Evolutionary conservation across 2,113 vertebrate genomes (phyloP), one percentile per base, ranked within the genome.

Genomic region (Xyliphius kryptos): DNA sequence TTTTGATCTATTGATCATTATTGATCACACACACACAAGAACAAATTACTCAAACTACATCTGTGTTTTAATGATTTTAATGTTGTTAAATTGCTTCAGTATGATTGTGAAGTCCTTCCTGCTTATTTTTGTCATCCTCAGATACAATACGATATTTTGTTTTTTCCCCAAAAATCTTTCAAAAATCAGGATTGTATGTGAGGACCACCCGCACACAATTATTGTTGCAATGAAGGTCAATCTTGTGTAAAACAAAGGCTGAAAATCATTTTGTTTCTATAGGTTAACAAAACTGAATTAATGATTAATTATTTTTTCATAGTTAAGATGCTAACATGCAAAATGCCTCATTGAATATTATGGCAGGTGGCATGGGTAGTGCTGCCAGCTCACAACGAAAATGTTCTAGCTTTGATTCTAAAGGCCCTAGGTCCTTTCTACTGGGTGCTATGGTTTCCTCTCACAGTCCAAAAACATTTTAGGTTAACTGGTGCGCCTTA

Each of bases 61-160:
- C 48, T 7, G 19, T 50, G 5, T 41, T 54, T 54, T 17, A 48
- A 54, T 38, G 40, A n/a, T n/a, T n/a, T n/a, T n/a, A n/a, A n/a
- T n/a, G n/a, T 41, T 46, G 66, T 53, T 21, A 62, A 68, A 63
- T 58, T 55, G 40, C 51, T 62, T 68, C 48, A 40, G 59, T 47
- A 10, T 62, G 67, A 56, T 38, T 14, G 22, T 68, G 46, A 68
- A 61, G 57, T 68, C 66, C 22, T 61, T 56, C 19, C 37, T 47
- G 57, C 43, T 15, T 38, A 11, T 1, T 50, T 62, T 68, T 47
- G n/a, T 55, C 13, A 37, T 55, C 9, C n/a, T 20, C 32, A 41
- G 19, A 68, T 62, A 38, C 44, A 32, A 50, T 37, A 53, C 22
- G 2, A 7, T 36, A 14, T 43, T 21, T 41, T 16, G 32, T 66